Evolutionary conservation across 1,140 invertebrate genomes (phyloP).

Genomic region (Penaeus chinensis): DNA sequence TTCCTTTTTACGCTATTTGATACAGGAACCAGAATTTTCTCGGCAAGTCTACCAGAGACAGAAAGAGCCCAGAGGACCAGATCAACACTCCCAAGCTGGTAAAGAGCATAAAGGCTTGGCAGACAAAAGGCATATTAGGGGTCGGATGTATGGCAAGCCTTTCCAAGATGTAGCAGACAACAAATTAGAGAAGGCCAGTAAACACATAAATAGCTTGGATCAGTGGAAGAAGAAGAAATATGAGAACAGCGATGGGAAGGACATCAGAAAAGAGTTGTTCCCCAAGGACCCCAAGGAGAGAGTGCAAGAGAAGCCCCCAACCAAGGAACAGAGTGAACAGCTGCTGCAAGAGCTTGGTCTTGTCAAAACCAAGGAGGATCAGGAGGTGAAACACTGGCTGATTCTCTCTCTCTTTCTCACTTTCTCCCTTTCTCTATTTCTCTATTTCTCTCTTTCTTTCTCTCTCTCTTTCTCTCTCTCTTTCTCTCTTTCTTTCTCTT

Average conservation of each 20-base stretch:
- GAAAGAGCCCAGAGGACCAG: too few species aligned
- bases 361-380: constrained; percentile 47
- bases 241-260: constrained; percentile 1
- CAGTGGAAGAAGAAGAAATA: constrained; percentile 2
- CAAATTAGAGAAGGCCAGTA: too few species aligned
- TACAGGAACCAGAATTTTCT: too few species aligned
- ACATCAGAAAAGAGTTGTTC: background rate
- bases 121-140: too few species aligned
- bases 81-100: too few species aligned
- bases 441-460: background rate
- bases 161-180: too few species aligned
- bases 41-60: too few species aligned
- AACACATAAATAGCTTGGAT: too few species aligned
- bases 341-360: constrained; percentile 21
- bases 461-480: background rate
- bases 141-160: too few species aligned
- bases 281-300: background rate
- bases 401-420: background rate
- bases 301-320: background rate
- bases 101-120: too few species aligned
- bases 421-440: background rate
- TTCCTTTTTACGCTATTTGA: too few species aligned
- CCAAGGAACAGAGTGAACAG: background rate
- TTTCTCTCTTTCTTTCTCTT: too few species aligned
- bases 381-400: constrained; percentile 1